phyloP scores from a whole-genome alignment of 1,140 invertebrate species.

The Zaprionus davidi region DNA sequence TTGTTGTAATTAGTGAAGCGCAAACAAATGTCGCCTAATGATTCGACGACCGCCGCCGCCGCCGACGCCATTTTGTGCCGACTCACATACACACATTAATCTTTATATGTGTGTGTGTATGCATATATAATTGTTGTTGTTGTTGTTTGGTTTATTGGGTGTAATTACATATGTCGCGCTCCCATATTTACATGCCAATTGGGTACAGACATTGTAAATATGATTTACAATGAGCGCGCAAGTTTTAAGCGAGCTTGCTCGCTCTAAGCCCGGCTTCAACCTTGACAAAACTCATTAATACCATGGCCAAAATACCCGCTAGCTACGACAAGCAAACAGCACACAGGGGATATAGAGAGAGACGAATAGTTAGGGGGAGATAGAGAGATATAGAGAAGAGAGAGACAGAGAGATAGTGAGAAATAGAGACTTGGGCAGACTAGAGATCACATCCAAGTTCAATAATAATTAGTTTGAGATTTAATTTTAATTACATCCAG shows the following conservation, averaged over 20 bases:
- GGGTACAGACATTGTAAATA: slow-evolving; percentile 54
- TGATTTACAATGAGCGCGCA: slow-evolving; percentile 37
- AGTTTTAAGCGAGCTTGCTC: slow-evolving; percentile 22
- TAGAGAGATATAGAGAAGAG: no score
- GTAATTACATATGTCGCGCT: slow-evolving; percentile 67
- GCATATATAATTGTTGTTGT: slow-evolving; percentile 31
- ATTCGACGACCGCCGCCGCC: slow-evolving; percentile 46
- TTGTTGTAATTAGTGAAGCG: slow-evolving; percentile 77
- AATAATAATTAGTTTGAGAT: slow-evolving; percentile 83
- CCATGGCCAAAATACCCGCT: slow-evolving; percentile 55
- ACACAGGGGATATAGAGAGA: slow-evolving; percentile 9
- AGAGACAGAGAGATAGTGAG: not conserved
- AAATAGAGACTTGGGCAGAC: no score
- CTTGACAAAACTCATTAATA: slow-evolving; percentile 61
- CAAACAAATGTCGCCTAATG: slow-evolving; percentile 76
- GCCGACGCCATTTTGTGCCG: slow-evolving; percentile 57
- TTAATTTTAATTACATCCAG: slow-evolving; percentile 82
- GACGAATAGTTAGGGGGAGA: not conserved
- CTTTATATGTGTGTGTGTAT: slow-evolving; percentile 13
- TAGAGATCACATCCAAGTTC: slow-evolving; percentile 54
- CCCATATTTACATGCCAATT: slow-evolving; percentile 62
- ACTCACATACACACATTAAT: slow-evolving; percentile 29
- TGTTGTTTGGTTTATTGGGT: slow-evolving; percentile 51
- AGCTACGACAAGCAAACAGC: slow-evolving; percentile 39
- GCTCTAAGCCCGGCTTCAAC: slow-evolving; percentile 47